These are phyloP conservation scores for Synergus itoensis DNA, from an alignment of 2,888 invertebrate species.

Conservation along the genomic window DNA sequence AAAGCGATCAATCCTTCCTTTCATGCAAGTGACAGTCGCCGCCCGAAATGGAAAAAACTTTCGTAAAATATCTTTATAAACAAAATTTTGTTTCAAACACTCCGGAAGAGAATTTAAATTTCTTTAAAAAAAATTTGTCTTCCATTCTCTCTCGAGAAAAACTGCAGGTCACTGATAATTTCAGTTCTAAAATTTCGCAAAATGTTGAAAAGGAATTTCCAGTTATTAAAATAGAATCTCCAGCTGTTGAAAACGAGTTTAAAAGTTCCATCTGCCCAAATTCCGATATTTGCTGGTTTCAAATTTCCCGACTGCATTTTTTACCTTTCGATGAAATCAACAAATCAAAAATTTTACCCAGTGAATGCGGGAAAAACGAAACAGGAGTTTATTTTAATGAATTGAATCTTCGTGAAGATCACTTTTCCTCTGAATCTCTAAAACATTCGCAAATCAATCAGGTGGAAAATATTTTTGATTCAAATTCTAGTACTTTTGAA, in stretches of 20 bases:
- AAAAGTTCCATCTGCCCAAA: not conserved
- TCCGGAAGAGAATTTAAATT: not conserved
- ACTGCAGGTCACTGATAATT: not conserved
- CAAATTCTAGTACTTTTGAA: not conserved
- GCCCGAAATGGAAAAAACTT: constrained; percentile 8
- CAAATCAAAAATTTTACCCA: not conserved
- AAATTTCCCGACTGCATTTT: constrained; percentile 13
- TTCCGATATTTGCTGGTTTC: constrained; percentile 10
- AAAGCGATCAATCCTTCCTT: constrained; percentile 70
- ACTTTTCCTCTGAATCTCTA: not conserved
- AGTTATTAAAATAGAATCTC: not conserved
- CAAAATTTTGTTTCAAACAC: constrained; percentile 8
- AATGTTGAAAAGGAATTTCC: not conserved
- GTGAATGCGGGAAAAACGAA: not conserved
- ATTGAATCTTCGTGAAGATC: constrained; percentile 4
- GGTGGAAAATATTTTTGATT: not conserved
- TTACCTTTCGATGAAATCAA: constrained; percentile 21
- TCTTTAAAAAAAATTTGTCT: not conserved
- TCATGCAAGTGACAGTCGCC: constrained; percentile 68
- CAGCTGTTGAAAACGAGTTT: not conserved
- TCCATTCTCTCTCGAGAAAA: not conserved
- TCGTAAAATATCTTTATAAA: not conserved
- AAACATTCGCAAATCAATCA: not conserved
- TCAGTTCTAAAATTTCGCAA: not conserved
- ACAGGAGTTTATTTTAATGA: not conserved